Percentiles rank a stretch among this genome's conserved stretches.
Conservation (phyloP, 2,888 invertebrate species). For the Archips xylosteana region DNA sequence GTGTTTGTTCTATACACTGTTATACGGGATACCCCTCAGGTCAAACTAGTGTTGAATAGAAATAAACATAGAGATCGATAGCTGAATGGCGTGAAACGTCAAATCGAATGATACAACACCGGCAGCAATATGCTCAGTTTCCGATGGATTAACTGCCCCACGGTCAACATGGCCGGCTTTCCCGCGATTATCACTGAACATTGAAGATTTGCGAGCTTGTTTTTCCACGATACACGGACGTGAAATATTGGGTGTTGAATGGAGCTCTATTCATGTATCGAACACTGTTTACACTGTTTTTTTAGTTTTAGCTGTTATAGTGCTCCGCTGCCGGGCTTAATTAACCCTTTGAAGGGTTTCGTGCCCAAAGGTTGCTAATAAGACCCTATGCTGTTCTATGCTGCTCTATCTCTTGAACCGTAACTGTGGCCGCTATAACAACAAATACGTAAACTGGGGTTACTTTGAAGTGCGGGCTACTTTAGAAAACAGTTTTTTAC, state of each 20-base stretch:
- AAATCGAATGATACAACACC: not conserved
- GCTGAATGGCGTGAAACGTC: not conserved
- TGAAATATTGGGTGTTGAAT: not conserved
- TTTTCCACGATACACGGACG: constrained; percentile 7
- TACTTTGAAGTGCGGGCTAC: no score
- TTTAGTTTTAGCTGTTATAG: no score
- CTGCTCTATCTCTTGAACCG: no score
- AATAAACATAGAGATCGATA: not conserved
- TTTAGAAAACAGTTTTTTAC: no score
- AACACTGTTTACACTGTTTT: not conserved
- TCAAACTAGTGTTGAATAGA: not conserved
- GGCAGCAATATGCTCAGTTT: constrained; percentile 27
- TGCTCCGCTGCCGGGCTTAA: no score
- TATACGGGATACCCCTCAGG: no score
- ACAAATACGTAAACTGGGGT: no score
- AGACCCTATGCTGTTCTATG: no score
- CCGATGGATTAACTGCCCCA: constrained; percentile 21
- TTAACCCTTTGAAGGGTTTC: no score
- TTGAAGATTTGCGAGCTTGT: constrained; percentile 19
- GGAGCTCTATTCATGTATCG: not conserved
- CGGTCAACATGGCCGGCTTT: constrained; percentile 24
- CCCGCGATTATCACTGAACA: constrained; percentile 23
- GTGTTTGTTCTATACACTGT: no score
- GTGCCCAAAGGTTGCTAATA: no score
- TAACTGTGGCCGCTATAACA: no score